Conservation (phyloP, 2,797 vertebrate genomes). For the Phataginus tetradactyla region DNA sequence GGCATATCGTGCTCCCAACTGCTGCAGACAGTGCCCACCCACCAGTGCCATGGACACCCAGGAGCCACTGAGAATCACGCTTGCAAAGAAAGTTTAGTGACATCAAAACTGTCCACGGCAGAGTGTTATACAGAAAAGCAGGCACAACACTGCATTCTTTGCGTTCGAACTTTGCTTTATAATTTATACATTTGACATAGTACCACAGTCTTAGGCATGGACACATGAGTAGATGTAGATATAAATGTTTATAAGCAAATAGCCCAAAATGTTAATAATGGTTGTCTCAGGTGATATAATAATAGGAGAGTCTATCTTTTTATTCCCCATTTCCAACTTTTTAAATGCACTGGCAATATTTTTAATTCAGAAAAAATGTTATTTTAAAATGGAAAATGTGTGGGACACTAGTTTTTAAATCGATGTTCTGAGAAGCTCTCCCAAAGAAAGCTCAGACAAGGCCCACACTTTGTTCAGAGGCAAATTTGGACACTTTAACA, state of each 20-base stretch:
- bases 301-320: background rate
- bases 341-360: background rate
- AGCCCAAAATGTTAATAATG: too few relatives aligned
- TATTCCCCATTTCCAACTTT: background rate
- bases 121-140: background rate
- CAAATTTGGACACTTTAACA: background rate
- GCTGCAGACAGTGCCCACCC: fast-evolving
- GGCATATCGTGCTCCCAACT: background rate
- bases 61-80: background rate
- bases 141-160: too few relatives aligned
- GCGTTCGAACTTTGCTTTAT: too few relatives aligned
- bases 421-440: background rate
- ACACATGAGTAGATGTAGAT: fast-evolving
- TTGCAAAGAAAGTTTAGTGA: background rate
- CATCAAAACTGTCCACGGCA: background rate
- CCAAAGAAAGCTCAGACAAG: background rate
- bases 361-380: background rate
- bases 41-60: background rate
- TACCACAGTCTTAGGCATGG: fast-evolving
- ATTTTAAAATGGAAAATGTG: background rate
- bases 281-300: background rate
- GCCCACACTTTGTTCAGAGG: background rate
- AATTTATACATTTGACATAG: too few relatives aligned
- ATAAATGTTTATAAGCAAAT: fast-evolving
- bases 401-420: background rate